These are phyloP conservation scores for Coleophora flavipennella DNA, from an alignment of 2,888 invertebrate genomes.

Conservation along the genomic window DNA sequence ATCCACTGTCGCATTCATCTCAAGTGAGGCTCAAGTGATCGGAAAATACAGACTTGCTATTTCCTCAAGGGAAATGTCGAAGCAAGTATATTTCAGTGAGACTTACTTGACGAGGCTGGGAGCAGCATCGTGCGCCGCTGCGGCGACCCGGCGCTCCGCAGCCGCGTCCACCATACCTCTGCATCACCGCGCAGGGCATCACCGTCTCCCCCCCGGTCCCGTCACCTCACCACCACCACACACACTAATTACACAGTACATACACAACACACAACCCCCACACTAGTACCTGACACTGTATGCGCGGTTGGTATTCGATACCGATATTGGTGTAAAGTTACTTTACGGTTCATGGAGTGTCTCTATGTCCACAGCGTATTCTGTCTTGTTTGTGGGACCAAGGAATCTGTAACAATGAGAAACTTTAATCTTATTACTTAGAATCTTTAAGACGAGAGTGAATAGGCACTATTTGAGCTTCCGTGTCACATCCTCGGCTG, in stretches of 20 bases:
- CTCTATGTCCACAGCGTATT: background rate
- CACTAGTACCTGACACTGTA: constrained; percentile 34
- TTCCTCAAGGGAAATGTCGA: too few species aligned
- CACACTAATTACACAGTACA: constrained; percentile 34
- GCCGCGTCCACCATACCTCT: constrained; percentile 71
- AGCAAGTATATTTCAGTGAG: too few species aligned
- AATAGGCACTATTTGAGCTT: too few species aligned
- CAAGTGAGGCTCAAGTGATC: too few species aligned
- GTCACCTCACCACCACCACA: constrained; percentile 38
- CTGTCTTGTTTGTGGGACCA: constrained; percentile 1
- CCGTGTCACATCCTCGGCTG: too few species aligned
- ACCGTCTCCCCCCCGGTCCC: constrained; percentile 31
- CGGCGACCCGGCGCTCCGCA: constrained; percentile 65
- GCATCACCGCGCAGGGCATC: constrained; percentile 68
- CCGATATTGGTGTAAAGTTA: constrained; percentile 16
- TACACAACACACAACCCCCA: constrained; percentile 12
- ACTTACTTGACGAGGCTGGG: constrained; percentile 63
- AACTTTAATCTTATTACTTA: background rate
- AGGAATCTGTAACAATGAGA: constrained; percentile 20
- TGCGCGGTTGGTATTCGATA: constrained; percentile 30
- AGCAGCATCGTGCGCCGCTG: constrained; percentile 46
- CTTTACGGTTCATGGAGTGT: too few species aligned
- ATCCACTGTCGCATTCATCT: too few species aligned
- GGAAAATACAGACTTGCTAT: too few species aligned
- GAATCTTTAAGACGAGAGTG: too few species aligned